Evolutionary conservation across 2,888 invertebrate species (phyloP).

Genomic region (Drosophila neonasuta): DNA sequence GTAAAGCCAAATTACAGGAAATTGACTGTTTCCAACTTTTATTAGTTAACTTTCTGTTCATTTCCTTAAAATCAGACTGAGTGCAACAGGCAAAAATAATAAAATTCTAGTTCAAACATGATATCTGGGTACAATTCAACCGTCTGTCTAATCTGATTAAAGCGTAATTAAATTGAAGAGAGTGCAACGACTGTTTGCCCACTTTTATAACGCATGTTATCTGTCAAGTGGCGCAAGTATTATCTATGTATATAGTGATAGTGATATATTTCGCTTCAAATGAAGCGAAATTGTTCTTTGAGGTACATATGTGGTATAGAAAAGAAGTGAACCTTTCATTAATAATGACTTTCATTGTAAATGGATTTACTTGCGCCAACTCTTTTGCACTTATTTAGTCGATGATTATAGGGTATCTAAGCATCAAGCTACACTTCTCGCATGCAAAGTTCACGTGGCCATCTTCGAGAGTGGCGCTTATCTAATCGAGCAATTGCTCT

Average conservation of each 20-base stretch:
- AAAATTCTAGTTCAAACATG: too few species aligned
- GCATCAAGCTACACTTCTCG: neutral
- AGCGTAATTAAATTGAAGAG: neutral
- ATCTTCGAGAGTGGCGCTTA: constrained; percentile 38
- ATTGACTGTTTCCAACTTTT: too few species aligned
- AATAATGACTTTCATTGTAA: neutral
- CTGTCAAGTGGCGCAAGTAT: neutral
- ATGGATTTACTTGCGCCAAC: neutral
- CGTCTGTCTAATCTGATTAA: too few species aligned
- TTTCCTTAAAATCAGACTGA: too few species aligned
- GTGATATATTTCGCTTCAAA: too few species aligned
- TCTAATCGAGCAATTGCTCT: constrained; percentile 37
- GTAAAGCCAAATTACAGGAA: too few species aligned
- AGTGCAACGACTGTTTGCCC: neutral
- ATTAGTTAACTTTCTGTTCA: too few species aligned
- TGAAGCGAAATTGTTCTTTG: too few species aligned
- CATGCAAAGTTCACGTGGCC: neutral
- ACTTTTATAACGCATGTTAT: neutral
- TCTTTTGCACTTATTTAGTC: neutral
- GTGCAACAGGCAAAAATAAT: too few species aligned
- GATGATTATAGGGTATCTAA: constrained; percentile 1
- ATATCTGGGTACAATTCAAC: too few species aligned
- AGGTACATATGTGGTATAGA: too few species aligned
- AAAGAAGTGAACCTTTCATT: too few species aligned
- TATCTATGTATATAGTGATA: neutral